Percentiles rank a stretch among this genome's conserved stretches.
Evolutionary conservation across 2,113 vertebrate genomes (phyloP).

Genomic region (Sakesphorus luctuosus): DNA sequence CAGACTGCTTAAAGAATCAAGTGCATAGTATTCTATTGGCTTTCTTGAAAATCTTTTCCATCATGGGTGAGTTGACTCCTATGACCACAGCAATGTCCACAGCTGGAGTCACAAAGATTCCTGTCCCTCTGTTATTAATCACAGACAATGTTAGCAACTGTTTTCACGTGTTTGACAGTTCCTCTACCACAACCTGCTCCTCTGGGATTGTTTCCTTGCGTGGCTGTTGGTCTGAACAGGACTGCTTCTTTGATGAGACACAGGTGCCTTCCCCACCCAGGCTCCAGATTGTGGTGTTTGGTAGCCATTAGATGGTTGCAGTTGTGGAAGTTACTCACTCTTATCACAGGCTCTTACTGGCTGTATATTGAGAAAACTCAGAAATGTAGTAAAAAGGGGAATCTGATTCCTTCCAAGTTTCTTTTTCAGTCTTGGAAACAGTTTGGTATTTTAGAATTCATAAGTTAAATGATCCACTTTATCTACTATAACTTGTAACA

Average conservation of each 20-base stretch:
- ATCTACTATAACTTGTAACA: not conserved
- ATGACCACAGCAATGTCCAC: not conserved
- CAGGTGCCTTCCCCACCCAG: not conserved
- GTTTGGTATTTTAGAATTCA: not conserved
- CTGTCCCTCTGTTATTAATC: not conserved
- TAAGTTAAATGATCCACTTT: not conserved
- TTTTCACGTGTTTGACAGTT: not conserved
- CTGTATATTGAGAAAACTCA: not conserved
- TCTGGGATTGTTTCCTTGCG: not conserved
- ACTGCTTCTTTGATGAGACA: not conserved
- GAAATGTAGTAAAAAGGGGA: not conserved
- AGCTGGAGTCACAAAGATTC: not conserved
- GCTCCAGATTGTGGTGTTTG: not conserved
- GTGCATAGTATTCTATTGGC: not conserved
- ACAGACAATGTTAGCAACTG: not conserved
- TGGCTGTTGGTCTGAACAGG: not conserved
- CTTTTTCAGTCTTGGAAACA: not conserved
- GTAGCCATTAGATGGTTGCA: too few relatives aligned
- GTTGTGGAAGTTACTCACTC: not conserved
- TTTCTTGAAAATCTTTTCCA: not conserved
- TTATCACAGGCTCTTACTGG: not conserved
- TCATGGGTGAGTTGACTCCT: not conserved
- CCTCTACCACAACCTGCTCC: not conserved
- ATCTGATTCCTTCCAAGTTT: not conserved
- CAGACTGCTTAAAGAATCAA: not conserved